phyloP scores from a whole-genome alignment of 2,113 vertebrate species.

The Rhabdornis inornatus region DNA sequence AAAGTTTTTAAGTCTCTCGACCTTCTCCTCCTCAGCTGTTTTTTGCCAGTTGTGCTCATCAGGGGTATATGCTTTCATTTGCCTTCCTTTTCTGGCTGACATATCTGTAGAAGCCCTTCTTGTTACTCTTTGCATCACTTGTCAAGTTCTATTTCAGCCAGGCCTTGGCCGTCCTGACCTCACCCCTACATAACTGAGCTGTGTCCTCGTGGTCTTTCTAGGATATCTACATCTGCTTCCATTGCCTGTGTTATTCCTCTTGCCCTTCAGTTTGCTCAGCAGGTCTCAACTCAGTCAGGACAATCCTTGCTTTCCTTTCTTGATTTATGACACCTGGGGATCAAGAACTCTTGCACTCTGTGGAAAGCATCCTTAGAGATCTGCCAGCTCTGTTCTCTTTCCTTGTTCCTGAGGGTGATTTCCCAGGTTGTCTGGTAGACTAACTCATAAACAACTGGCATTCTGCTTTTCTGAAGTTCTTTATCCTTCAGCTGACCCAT shows the following conservation, averaged over 20 bases:
- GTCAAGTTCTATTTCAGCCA: neutral
- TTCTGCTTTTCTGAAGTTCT: neutral
- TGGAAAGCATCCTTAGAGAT: neutral
- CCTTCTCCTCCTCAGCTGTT: neutral
- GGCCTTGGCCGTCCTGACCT: neutral
- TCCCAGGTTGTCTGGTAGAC: neutral
- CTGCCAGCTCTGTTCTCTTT: neutral
- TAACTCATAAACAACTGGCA: neutral
- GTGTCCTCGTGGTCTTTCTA: neutral
- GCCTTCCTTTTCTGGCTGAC: neutral
- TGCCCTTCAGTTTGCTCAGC: neutral
- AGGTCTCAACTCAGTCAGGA: neutral
- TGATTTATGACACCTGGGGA: neutral
- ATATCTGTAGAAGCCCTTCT: neutral
- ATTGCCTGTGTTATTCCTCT: neutral
- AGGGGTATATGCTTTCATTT: neutral
- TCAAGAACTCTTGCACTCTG: neutral
- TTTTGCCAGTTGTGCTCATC: rapidly evolving
- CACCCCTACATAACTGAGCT: no score
- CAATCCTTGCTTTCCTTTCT: neutral
- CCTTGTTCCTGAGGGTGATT: neutral
- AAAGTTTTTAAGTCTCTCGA: neutral
- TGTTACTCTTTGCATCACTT: neutral
- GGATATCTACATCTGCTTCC: neutral
- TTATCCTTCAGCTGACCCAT: neutral